These are phyloP conservation scores for Nysson spinosus DNA, from an alignment of 2,888 invertebrate genomes.

Conservation along the genomic window DNA sequence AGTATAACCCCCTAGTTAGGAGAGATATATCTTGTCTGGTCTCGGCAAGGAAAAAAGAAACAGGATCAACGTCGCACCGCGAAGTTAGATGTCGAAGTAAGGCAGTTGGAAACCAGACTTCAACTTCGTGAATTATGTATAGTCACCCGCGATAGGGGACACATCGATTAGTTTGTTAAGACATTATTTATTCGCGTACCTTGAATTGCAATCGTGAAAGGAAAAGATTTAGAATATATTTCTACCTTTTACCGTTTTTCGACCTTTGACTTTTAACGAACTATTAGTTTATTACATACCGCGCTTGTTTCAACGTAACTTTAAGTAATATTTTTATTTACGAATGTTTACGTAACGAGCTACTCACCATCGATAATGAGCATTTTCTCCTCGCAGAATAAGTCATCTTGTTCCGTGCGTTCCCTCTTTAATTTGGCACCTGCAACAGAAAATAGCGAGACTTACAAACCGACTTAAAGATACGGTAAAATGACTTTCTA, in stretches of 20 bases:
- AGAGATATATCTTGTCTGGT: no score
- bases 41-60: no score
- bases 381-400: conserved; percentile 76
- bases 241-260: no score
- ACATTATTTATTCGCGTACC: not conserved
- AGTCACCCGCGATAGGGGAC: conserved; percentile 17
- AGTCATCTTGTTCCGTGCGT: conserved; percentile 73
- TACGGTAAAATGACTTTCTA: no score
- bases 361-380: conserved; percentile 75
- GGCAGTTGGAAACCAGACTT: not conserved
- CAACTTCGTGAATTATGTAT: conserved; percentile 24
- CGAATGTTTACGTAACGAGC: not conserved
- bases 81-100: conserved; percentile 11
- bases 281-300: no score
- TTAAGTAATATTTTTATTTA: not conserved
- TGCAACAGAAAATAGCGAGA: conserved; percentile 36
- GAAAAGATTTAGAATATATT: not conserved
- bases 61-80: conserved; percentile 8
- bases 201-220: not conserved
- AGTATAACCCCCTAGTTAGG: no score
- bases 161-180: conserved; percentile 18
- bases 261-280: no score
- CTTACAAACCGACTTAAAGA: no score
- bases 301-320: not conserved
- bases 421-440: conserved; percentile 74